A percentile compares a stretch with the other conserved stretches of the same genome.
These are phyloP conservation scores for Macroteleia sp. DNA, from an alignment of 2,888 invertebrate genomes.

Conservation along the genomic window DNA sequence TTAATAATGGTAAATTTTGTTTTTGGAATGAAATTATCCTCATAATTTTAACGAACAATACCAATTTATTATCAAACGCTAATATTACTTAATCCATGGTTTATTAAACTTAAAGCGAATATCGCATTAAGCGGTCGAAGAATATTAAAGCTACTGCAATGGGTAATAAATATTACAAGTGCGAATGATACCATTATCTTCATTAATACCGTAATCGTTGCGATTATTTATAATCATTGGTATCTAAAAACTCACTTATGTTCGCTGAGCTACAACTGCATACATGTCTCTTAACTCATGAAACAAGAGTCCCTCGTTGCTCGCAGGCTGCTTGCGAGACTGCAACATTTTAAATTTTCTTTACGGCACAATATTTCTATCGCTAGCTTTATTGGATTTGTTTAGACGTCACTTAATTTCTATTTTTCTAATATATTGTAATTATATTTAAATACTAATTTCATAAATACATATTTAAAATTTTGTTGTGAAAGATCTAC, in stretches of 20 bases:
- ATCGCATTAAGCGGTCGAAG: slow-evolving; percentile 46
- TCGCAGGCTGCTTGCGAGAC: slow-evolving; percentile 24
- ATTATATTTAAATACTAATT: no score
- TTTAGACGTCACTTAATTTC: no score
- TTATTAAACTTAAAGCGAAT: slow-evolving; percentile 53
- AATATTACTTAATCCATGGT: slow-evolving; percentile 37
- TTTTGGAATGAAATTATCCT: no score
- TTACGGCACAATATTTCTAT: slow-evolving; percentile 27
- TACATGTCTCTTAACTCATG: slow-evolving; percentile 25
- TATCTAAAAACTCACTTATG: slow-evolving; percentile 42
- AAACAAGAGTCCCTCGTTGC: slow-evolving; percentile 29
- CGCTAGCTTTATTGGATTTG: no score
- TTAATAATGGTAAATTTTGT: no score
- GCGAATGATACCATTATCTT: slow-evolving; percentile 60
- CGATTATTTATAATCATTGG: slow-evolving; percentile 54
- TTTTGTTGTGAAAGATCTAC: no score
- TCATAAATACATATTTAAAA: no score
- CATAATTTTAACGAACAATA: slow-evolving; percentile 14
- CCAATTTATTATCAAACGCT: slow-evolving; percentile 13
- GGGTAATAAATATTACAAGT: slow-evolving; percentile 41
- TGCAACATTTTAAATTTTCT: slow-evolving; percentile 30
- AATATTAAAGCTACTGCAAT: slow-evolving; percentile 48
- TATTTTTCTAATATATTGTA: no score
- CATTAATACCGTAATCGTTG: slow-evolving; percentile 56
- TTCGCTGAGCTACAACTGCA: slow-evolving; percentile 1